These are phyloP conservation scores for Engraulis encrasicolus DNA, from an alignment of 2,113 vertebrate genomes.

Conservation along the genomic window DNA sequence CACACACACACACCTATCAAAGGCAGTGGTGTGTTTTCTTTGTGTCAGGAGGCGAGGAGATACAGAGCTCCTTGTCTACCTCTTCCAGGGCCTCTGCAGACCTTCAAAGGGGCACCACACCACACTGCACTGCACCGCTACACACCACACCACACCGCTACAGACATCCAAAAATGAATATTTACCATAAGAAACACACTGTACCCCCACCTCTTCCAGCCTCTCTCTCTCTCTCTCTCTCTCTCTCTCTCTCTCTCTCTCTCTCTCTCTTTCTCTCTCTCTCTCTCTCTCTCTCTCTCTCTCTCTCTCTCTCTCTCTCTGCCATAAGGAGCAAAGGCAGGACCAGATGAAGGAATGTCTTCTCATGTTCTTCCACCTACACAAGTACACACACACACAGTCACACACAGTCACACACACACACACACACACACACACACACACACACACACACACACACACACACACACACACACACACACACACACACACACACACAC, in stretches of 20 bases:
- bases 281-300: no score
- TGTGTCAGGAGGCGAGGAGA: conserved; percentile 32
- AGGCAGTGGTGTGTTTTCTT: conserved; percentile 18
- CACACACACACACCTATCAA: conserved; percentile 12
- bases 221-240: no score
- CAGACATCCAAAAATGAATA: conserved; percentile 35
- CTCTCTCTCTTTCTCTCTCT: no score
- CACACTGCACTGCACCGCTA: conserved; percentile 25
- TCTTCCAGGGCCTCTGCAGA: not conserved
- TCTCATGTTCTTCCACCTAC: not conserved
- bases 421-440: no score
- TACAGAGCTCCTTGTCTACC: conserved; percentile 28
- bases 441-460: no score
- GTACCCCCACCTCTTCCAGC: no score
- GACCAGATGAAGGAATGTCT: not conserved
- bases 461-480: no score
- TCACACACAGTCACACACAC: no score
- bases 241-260: no score
- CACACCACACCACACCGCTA: conserved; percentile 31
- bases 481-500: not conserved
- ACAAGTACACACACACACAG: no score
- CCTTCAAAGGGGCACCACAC: conserved; percentile 29
- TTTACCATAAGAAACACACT: conserved; percentile 1
- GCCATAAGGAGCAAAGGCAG: not conserved
- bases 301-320: no score